Evolutionary conservation across 2,797 vertebrate species (phyloP).

Genomic region (Percopsis omiscomaycus): DNA sequence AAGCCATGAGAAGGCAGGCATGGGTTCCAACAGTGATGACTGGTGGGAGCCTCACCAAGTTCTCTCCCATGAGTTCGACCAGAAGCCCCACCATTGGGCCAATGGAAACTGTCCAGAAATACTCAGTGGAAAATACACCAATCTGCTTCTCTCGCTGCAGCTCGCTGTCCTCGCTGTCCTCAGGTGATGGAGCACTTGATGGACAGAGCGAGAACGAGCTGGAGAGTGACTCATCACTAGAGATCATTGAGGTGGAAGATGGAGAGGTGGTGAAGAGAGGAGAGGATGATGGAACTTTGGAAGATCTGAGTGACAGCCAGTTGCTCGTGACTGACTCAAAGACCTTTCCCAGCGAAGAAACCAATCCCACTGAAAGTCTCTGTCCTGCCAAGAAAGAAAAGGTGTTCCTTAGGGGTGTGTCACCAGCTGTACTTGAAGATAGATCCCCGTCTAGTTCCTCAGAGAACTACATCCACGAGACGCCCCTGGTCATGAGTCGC

Average conservation of each 20-base stretch:
- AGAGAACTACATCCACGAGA: conserved; percentile 97
- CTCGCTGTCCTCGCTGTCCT: conserved; percentile 95
- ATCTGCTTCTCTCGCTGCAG: conserved; percentile 96
- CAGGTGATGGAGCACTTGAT: conserved; percentile 84
- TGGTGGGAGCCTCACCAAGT: conserved; percentile 82
- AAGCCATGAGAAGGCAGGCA: conserved; percentile 82
- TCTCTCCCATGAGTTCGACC: conserved; percentile 73
- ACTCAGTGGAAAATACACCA: conserved; percentile 88
- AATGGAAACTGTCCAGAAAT: conserved; percentile 88
- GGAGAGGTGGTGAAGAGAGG: conserved; percentile 67
- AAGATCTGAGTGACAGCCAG: conserved; percentile 82
- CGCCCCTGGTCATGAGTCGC: conserved; percentile 93
- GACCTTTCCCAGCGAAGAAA: conserved; percentile 71
- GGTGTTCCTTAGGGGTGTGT: conserved; percentile 77
- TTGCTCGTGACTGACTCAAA: conserved; percentile 75
- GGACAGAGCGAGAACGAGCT: conserved; percentile 88
- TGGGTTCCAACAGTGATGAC: conserved; percentile 83
- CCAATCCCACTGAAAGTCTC: conserved; percentile 84
- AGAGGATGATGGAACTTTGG: conserved; percentile 78
- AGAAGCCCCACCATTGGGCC: conserved; percentile 70
- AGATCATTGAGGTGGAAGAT: conserved; percentile 92
- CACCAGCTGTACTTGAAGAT: conserved; percentile 83
- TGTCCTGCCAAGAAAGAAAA: conserved; percentile 79
- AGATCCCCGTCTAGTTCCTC: conserved; percentile 95
- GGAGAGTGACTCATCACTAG: conserved; percentile 93